Conservation (phyloP, 1,140 invertebrate genomes). For the Gonioctena quinquepunctata region DNA sequence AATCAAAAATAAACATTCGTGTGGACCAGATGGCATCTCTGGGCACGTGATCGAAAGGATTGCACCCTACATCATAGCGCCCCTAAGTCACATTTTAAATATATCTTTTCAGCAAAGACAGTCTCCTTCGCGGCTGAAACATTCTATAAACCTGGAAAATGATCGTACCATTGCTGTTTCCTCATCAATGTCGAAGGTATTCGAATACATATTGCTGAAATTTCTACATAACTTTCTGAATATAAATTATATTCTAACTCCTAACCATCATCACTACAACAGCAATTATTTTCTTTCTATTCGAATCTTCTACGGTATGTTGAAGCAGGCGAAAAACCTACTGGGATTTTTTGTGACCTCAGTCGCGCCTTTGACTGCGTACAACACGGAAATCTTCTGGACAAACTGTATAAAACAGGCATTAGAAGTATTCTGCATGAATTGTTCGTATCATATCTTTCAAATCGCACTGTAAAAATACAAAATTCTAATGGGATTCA, state of each 20-base stretch:
- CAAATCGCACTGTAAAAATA: not conserved
- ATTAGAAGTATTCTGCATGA: not conserved
- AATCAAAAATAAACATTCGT: too few species aligned
- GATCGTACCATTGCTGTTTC: not conserved
- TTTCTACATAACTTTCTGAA: slow-evolving; percentile 1
- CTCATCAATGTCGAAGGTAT: not conserved
- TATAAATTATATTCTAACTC: not conserved
- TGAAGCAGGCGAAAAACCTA: not conserved
- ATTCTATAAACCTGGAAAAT: not conserved
- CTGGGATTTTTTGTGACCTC: not conserved
- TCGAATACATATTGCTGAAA: not conserved
- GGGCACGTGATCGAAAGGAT: too few species aligned
- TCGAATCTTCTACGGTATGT: not conserved
- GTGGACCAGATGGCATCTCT: too few species aligned
- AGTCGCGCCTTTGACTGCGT: not conserved
- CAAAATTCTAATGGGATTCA: not conserved
- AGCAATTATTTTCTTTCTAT: not conserved
- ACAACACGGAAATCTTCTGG: not conserved
- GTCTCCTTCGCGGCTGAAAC: not conserved
- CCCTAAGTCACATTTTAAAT: too few species aligned
- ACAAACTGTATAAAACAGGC: not conserved
- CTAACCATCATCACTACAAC: not conserved
- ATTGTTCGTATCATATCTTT: not conserved
- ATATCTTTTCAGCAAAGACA: not conserved
- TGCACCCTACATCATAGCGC: too few species aligned